Percentiles rank a stretch among this genome's conserved stretches.
These are phyloP conservation scores for Poecilia gillii DNA, from an alignment of 2,797 vertebrate species.

Conservation along the genomic window DNA sequence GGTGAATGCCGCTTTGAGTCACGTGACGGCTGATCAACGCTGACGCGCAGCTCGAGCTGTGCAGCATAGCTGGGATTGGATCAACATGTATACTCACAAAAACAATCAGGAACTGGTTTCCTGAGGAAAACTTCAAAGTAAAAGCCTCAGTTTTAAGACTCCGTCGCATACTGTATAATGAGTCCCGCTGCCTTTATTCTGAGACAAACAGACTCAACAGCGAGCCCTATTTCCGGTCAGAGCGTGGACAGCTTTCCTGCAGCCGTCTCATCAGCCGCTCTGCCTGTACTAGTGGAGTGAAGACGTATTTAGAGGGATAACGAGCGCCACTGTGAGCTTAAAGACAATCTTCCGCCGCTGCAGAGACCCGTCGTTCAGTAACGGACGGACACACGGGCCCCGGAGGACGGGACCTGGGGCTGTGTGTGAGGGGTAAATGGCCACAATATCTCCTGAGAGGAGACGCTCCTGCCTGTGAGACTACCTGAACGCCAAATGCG, in stretches of 20 bases:
- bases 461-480: slow-evolving; percentile 58
- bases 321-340: slow-evolving; percentile 35
- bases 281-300: slow-evolving; percentile 58
- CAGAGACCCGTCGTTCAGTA: slow-evolving; percentile 18
- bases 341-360: slow-evolving; percentile 33
- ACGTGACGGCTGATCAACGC: slow-evolving; percentile 57
- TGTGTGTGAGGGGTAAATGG: slow-evolving; percentile 51
- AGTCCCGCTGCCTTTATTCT: slow-evolving; percentile 34
- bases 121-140: slow-evolving; percentile 8
- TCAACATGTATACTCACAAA: neutral
- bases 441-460: slow-evolving; percentile 39
- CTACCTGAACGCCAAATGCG: slow-evolving; percentile 67
- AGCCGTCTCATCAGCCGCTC: slow-evolving; percentile 35
- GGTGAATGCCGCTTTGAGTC: slow-evolving; percentile 42
- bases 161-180: rapidly evolving
- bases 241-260: slow-evolving; percentile 8
- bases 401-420: slow-evolving; percentile 16
- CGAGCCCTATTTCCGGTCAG: rapidly evolving
- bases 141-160: rapidly evolving
- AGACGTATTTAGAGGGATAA: slow-evolving; percentile 62
- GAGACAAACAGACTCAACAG: rapidly evolving
- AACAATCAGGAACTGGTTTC: neutral
- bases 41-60: slow-evolving; percentile 56
- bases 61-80: slow-evolving; percentile 44
- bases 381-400: slow-evolving; percentile 17